phyloP scores from a whole-genome alignment of 2,113 vertebrate genomes.

The Podarcis cretensis region DNA sequence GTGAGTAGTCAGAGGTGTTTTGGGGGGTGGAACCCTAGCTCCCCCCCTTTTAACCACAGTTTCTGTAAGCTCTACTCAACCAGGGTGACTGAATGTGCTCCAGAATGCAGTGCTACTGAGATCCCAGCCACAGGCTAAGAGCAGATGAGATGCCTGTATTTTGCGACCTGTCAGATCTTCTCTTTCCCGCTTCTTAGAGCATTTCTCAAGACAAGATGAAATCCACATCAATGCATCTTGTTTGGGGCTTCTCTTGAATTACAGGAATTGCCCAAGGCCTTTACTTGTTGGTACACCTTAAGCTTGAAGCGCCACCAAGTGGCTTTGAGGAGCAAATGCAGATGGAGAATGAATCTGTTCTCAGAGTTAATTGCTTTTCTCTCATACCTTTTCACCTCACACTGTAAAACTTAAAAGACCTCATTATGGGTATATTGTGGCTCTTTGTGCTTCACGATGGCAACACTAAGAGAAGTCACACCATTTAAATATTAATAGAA shows the following conservation, averaged over 20 bases:
- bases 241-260: not conserved
- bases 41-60: no score
- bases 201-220: not conserved
- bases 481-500: conserved; percentile 31
- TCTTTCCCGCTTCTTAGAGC: not conserved
- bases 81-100: no score
- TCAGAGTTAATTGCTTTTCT: not conserved
- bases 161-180: not conserved
- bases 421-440: not conserved
- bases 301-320: not conserved
- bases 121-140: no score
- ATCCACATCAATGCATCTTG: not conserved
- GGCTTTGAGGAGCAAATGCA: not conserved
- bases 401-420: conserved; percentile 24
- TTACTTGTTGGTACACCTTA: not conserved
- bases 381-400: not conserved
- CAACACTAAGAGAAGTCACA: conserved; percentile 35
- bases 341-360: not conserved
- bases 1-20: not conserved
- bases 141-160: not conserved
- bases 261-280: not conserved
- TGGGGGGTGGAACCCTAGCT: no score
- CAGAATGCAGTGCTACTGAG: no score
- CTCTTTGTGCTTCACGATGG: conserved; percentile 28
- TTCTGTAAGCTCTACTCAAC: no score